Conservation (phyloP, 1,140 invertebrate species). For the Lutraria rhynchaena region DNA sequence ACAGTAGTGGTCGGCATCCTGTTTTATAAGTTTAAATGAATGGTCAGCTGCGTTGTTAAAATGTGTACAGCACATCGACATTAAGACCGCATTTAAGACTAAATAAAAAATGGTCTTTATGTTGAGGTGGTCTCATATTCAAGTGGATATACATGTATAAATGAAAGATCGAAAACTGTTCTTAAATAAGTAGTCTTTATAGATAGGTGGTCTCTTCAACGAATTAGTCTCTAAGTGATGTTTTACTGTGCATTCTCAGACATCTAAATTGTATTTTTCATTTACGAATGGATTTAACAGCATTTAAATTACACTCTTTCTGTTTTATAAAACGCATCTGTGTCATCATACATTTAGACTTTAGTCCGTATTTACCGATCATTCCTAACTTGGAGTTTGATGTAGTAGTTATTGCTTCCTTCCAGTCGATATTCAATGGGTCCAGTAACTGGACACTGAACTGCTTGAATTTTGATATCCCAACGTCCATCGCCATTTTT, state of each 20-base stretch:
- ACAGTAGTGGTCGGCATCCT: conserved; percentile 72
- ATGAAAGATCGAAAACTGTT: not conserved
- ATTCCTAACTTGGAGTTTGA: conserved; percentile 75
- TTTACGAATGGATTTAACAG: too few relatives aligned
- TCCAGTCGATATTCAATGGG: conserved; percentile 73
- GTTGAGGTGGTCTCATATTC: conserved; percentile 6
- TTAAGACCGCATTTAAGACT: not conserved
- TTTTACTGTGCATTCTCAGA: too few relatives aligned
- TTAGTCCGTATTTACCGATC: conserved; percentile 68
- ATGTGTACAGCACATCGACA: not conserved
- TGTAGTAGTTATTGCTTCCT: conserved; percentile 73
- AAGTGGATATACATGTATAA: not conserved
- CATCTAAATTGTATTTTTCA: too few relatives aligned
- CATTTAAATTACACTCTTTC: too few relatives aligned
- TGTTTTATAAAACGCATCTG: too few relatives aligned
- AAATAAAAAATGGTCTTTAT: conserved; percentile 21
- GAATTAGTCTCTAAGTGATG: too few relatives aligned
- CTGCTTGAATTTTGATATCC: conserved; percentile 70
- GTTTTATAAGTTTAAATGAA: not conserved
- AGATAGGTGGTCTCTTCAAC: not conserved
- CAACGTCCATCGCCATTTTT: conserved; percentile 74
- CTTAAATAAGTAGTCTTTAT: not conserved
- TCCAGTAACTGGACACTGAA: conserved; percentile 73
- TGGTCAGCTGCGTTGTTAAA: not conserved
- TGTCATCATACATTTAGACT: too few relatives aligned